Base-by-base conservation (phyloP, 2,797 vertebrate genomes). In the Agapornis canus region DNA sequence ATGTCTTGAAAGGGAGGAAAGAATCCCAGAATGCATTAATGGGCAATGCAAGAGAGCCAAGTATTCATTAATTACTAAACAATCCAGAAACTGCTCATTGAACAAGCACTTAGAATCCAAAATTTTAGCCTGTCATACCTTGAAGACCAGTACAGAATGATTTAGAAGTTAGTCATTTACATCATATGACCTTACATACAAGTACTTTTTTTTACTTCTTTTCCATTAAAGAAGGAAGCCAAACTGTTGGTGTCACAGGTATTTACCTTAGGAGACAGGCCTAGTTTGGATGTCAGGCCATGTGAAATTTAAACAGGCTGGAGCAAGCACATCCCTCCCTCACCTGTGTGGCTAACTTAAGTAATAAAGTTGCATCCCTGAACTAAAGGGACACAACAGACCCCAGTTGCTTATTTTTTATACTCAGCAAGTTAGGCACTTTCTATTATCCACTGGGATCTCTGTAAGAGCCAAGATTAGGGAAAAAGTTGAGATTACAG, bases 41-140 rank as follows among this genome's bases (percentile, higher is more conserved):
- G n/a, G 47, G 8, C 37, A 82, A 29, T 43, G 87, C 75, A 91
- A 82, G 21, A 81, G 9, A 49, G n/a, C 79, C 95, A 91, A 88
- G 9, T 57, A 89, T 81, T 89, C 52, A 78, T 52, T 95, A 93
- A 85, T 59, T 57, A 91, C 61, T 81, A 81, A 77, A 56, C 48
- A 93, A 82, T 64, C 45, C 48, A 80, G 26, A 73, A 94, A 82
- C 20, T 66, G 45, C 56, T 81, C 69, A 82, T 2, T 39, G 29
- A 85, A 13, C 18, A 89, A 89, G 72, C 60, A 92, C 42, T 94
- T 91, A 54, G 91, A 94, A 85, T 78, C 56, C 71, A 65, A 32
- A 77, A 21, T 64, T 88, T 94, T 9, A 71, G 26, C 5, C 35
- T 82, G 70, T 32, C 70, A 73, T 66, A 40, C 47, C 43, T 23